A percentile compares a stretch with the other conserved stretches of the same genome.
These are phyloP conservation scores for Cyclina sinensis DNA, from an alignment of 1,140 invertebrate species.

Conservation along the genomic window DNA sequence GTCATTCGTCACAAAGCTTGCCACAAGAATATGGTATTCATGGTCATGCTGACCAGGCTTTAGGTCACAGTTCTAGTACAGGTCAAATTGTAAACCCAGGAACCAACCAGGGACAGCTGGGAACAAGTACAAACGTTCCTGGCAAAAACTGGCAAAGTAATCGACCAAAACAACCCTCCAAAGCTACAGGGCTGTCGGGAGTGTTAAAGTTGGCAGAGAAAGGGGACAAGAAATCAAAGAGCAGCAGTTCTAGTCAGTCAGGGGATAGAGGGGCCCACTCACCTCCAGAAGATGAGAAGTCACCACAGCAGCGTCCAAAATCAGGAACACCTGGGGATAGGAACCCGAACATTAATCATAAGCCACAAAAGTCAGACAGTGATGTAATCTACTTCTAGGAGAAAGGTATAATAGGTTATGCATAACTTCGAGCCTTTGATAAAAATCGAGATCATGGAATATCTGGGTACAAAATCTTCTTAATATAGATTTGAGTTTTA, in stretches of 20 bases:
- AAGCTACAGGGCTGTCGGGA: not conserved
- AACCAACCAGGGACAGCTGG: slow-evolving; percentile 6
- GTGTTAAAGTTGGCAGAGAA: slow-evolving; percentile 55
- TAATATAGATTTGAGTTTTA: too few relatives aligned
- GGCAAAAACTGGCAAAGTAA: slow-evolving; percentile 47
- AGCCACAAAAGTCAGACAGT: slow-evolving; percentile 61
- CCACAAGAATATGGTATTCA: not conserved
- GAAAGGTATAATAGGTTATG: not conserved
- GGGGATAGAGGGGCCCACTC: slow-evolving; percentile 15
- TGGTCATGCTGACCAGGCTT: not conserved
- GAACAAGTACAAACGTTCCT: slow-evolving; percentile 13
- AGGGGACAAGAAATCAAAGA: slow-evolving; percentile 49
- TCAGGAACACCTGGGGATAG: slow-evolving; percentile 7
- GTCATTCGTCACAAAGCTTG: slow-evolving; percentile 14
- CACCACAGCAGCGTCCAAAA: slow-evolving; percentile 35
- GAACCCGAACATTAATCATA: slow-evolving; percentile 52
- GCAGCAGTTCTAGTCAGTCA: slow-evolving; percentile 50
- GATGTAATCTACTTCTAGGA: slow-evolving; percentile 61
- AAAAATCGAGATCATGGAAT: too few relatives aligned
- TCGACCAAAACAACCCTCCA: slow-evolving; percentile 35
- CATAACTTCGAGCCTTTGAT: too few relatives aligned
- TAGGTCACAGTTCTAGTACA: slow-evolving; percentile 44
- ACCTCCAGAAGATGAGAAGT: not conserved
- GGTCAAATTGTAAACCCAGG: slow-evolving; percentile 12
- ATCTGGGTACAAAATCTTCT: too few relatives aligned